A percentile compares a stretch with the other conserved stretches of the same genome.
Conservation (phyloP, 2,113 vertebrate species). For the Tachysurus fulvidraco region DNA sequence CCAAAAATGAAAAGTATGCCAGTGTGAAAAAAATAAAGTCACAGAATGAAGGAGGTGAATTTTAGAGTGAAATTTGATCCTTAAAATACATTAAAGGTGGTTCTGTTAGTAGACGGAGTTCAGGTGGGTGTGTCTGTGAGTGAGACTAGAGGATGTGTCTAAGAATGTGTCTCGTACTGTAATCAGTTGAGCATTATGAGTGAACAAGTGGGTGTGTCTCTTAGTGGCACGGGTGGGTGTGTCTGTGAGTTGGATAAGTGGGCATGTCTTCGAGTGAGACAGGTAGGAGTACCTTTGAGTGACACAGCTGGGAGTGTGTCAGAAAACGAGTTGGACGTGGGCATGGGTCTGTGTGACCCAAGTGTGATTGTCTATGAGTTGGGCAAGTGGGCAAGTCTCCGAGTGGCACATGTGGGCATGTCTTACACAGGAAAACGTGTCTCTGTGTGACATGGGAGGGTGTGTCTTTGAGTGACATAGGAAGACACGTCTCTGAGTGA, state of each 20-base stretch:
- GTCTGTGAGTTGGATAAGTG: background rate
- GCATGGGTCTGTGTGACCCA: too few species aligned
- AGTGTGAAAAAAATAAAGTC: background rate
- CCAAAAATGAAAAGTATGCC: constrained; percentile 20
- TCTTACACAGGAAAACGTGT: background rate
- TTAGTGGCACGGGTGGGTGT: background rate
- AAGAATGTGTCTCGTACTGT: background rate
- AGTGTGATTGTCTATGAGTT: background rate
- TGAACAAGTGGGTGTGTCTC: background rate
- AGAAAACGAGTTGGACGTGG: too few species aligned
- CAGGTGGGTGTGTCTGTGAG: background rate
- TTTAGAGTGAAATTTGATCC: background rate
- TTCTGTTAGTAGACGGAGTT: background rate
- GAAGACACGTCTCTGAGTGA: background rate
- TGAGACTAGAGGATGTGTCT: background rate
- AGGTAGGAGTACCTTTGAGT: background rate
- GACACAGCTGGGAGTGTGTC: too few species aligned
- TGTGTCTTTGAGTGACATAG: background rate
- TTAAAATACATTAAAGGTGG: background rate
- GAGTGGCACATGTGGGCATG: background rate
- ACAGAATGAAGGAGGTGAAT: background rate
- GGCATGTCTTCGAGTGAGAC: background rate
- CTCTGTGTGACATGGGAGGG: background rate
- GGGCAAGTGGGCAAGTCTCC: background rate
- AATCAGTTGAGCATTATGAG: background rate